Evolutionary conservation across 2,888 invertebrate genomes (phyloP).

Genomic region (Rhingia rostrata): DNA sequence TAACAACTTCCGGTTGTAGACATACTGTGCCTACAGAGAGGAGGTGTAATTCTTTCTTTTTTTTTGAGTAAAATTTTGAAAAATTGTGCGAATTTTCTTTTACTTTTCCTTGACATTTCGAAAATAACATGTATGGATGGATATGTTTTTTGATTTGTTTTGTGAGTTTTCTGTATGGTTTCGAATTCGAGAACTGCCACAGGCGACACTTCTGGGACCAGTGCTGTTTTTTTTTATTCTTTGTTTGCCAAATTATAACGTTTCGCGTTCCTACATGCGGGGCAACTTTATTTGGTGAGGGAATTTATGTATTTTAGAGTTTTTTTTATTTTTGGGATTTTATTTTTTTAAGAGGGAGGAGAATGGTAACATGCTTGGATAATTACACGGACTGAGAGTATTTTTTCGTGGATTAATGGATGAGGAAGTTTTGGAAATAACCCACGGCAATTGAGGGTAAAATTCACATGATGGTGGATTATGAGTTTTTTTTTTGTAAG

Average conservation of each 20-base stretch:
- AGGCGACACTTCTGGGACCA: slow-evolving; percentile 52
- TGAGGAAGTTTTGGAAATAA: slow-evolving; percentile 59
- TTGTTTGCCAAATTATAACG: slow-evolving; percentile 27
- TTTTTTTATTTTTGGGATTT: background rate
- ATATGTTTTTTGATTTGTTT: slow-evolving; percentile 17
- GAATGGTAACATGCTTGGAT: slow-evolving; percentile 44
- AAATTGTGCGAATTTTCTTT: slow-evolving; percentile 22
- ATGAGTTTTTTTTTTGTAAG: too few relatives aligned
- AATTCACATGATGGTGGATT: slow-evolving; percentile 13
- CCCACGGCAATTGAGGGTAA: slow-evolving; percentile 37
- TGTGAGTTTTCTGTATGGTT: slow-evolving; percentile 16
- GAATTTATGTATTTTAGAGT: slow-evolving; percentile 36
- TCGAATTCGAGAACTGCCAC: slow-evolving; percentile 45
- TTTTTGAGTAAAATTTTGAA: slow-evolving; percentile 2
- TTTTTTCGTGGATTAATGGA: slow-evolving; percentile 64
- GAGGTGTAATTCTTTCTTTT: slow-evolving; percentile 26
- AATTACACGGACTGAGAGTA: slow-evolving; percentile 51
- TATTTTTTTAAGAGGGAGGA: background rate
- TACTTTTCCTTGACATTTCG: slow-evolving; percentile 1
- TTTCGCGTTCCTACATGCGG: slow-evolving; percentile 2
- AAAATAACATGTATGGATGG: background rate
- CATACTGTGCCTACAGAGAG: slow-evolving; percentile 22
- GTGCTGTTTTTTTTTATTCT: slow-evolving; percentile 37
- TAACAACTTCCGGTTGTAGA: slow-evolving; percentile 55
- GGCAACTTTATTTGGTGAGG: slow-evolving; percentile 40